Conservation (phyloP, 2,888 invertebrate species). For the Brachynemurus nebulosus region DNA sequence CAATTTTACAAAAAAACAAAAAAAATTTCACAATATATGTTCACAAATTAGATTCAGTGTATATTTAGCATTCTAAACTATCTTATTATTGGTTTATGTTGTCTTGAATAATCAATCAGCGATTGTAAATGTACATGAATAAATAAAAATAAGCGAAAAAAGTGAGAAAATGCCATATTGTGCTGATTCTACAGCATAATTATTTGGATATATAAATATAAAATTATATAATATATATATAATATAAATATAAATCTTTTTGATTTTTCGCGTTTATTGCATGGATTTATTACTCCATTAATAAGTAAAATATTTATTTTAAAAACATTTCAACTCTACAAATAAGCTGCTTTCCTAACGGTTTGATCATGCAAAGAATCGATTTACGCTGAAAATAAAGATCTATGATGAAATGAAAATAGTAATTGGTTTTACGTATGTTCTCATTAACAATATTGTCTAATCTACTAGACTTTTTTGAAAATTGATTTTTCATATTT, state of each 20-base stretch:
- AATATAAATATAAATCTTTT: conserved; percentile 2
- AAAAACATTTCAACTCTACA: conserved; percentile 1
- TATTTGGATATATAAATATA: conserved; percentile 8
- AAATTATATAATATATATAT: conserved; percentile 4
- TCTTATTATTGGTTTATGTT: too few relatives aligned
- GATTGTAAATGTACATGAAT: background rate
- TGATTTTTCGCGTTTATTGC: conserved; percentile 10
- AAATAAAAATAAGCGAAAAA: conserved; percentile 4
- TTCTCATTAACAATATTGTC: too few relatives aligned
- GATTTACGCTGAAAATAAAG: too few relatives aligned
- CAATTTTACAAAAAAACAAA: too few relatives aligned
- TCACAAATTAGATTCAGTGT: too few relatives aligned
- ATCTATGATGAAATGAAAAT: too few relatives aligned
- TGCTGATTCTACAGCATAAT: conserved; percentile 11
- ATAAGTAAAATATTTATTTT: background rate
- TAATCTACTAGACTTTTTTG: too few relatives aligned
- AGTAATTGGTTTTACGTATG: too few relatives aligned
- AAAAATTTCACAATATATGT: too few relatives aligned
- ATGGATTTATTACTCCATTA: conserved; percentile 9
- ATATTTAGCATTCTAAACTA: too few relatives aligned
- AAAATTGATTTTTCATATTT: too few relatives aligned
- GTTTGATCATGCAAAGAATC: too few relatives aligned
- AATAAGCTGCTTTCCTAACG: conserved; percentile 8
- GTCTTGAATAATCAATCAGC: conserved; percentile 5
- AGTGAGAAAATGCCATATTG: conserved; percentile 10